Evolutionary conservation across 1,140 invertebrate genomes (phyloP), one percentile per base, ranked within the genome.

Genomic region (Polypedilum pembai): DNA sequence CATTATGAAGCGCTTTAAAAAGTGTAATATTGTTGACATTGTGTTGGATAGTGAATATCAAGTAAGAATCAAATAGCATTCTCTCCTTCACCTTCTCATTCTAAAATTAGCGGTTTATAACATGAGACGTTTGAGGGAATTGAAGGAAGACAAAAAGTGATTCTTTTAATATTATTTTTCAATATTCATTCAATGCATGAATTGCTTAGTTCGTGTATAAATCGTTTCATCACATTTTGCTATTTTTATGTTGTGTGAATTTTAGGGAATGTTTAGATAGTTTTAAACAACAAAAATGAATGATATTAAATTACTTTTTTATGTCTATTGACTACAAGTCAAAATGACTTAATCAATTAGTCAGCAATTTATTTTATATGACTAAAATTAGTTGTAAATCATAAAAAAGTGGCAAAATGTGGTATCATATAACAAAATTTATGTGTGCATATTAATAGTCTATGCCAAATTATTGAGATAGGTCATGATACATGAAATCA

Each of bases 1-100:
- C 65, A 8, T 21, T n/a, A 69, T 20, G 65, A 69, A 69, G 65
- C 65, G 65, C 15, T 69, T 18, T 69, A 69, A 69, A 69, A 69
- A 69, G 65, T 69, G 65, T 69, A n/a, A 69, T 20, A 21, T 69
- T 1, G 65, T 69, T 21, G 65, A 69, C 8, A 69, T 69, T 18
- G 20, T 69, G 8, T 21, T 69, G 65, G 65, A 69, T 69, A 18
- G 20, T 18, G 65, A 69, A 20, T 69, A 69, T 69, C 65, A 69
- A 18, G 65, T 21, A 18, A 69, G 65, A 18, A 69, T 69, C 7
- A 69, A 20, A 69, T 69, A 69, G 2, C 17, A 3, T 66, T 18
- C n/a, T 12, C 15, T 65, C 15, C 17, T 17, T 18, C 10, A 7
- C 10, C 45, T 56, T 8, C n/a, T 56, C n/a, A 15, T 56, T 56